Evolutionary conservation across 23 tunicate genomes (phyloP).

Genomic region (Phallusia fumigata): DNA sequence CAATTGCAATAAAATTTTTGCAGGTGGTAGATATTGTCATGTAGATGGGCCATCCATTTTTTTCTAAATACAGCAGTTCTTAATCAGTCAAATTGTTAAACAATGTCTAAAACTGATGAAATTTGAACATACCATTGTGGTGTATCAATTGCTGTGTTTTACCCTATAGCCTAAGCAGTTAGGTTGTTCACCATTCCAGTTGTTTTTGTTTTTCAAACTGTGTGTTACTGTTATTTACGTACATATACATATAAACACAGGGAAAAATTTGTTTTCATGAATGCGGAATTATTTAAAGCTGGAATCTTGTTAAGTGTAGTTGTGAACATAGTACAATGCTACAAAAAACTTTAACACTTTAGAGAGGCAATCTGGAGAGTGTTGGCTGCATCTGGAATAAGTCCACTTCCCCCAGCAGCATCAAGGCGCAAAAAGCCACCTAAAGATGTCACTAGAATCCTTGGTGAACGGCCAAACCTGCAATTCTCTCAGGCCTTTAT

Average conservation of each 20-base stretch:
- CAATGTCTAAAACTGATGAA: too few species aligned
- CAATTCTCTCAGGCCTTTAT: constrained; percentile 69
- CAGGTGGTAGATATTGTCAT: too few species aligned
- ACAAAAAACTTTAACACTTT: not conserved
- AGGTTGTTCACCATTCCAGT: too few species aligned
- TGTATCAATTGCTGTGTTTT: too few species aligned
- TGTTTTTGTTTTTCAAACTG: too few species aligned
- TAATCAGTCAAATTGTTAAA: too few species aligned
- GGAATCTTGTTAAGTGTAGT: not conserved
- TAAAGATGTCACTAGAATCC: constrained; percentile 75
- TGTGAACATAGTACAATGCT: not conserved
- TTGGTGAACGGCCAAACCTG: constrained; percentile 73
- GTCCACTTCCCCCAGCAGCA: constrained; percentile 53
- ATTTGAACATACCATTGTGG: too few species aligned
- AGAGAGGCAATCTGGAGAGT: constrained; percentile 97
- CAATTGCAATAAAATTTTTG: not conserved
- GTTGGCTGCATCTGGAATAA: constrained; percentile 54
- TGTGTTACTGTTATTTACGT: not conserved
- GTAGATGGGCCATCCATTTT: too few species aligned
- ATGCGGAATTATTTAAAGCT: not conserved
- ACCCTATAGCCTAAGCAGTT: too few species aligned
- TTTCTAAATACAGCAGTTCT: too few species aligned
- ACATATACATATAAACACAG: not conserved
- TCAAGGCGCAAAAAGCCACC: constrained; percentile 73
- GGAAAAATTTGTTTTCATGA: not conserved